These are phyloP conservation scores for Anoura caudifer DNA, from an alignment of 2,113 vertebrate species.

Conservation along the genomic window DNA sequence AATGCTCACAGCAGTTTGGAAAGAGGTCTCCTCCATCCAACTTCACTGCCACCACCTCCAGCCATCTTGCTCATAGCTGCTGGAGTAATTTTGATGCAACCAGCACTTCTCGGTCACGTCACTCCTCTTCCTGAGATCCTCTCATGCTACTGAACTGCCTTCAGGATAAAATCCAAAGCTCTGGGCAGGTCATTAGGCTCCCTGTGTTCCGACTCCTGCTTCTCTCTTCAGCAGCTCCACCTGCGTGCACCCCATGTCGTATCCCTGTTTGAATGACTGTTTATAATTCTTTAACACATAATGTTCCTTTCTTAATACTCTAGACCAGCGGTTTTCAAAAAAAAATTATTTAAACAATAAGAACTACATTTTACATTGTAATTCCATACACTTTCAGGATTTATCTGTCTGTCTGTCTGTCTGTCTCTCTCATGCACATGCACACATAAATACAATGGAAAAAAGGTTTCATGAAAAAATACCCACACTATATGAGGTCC, in stretches of 20 bases:
- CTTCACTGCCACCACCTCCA: background rate
- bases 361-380: background rate
- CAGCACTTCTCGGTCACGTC: background rate
- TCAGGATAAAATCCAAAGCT: background rate
- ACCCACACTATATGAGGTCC: background rate
- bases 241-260: too few species aligned
- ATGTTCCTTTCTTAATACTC: background rate
- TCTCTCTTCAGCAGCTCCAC: background rate
- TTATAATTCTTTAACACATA: background rate
- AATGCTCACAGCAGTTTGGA: background rate
- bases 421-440: background rate
- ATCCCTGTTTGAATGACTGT: background rate
- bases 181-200: background rate
- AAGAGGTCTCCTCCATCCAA: background rate
- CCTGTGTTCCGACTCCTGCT: background rate
- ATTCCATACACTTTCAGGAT: background rate
- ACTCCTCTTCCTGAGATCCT: background rate
- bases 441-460: background rate
- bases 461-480: background rate
- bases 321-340: background rate
- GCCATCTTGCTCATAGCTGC: background rate
- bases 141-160: background rate
- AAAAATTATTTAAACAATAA: background rate
- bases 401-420: background rate
- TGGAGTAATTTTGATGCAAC: background rate